These are phyloP conservation scores for Apantesis nais DNA, from an alignment of 2,888 invertebrate genomes.

Conservation along the genomic window DNA sequence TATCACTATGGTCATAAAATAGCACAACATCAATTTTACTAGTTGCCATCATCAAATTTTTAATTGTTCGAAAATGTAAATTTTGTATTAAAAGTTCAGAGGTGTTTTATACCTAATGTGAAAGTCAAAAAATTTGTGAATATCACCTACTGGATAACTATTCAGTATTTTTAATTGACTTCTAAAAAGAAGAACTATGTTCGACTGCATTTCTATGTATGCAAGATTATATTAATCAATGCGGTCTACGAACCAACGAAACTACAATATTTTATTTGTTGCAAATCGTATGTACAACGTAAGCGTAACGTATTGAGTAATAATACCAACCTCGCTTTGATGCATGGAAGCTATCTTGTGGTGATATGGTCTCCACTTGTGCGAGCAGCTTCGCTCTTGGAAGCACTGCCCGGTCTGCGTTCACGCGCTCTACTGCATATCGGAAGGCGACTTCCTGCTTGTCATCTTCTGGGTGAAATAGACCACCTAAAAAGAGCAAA, in stretches of 20 bases:
- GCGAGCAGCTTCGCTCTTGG: conserved; percentile 94
- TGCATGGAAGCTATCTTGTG: conserved; percentile 97
- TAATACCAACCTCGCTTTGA: conserved; percentile 93
- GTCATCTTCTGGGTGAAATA: conserved; percentile 95
- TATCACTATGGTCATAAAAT: too few relatives aligned
- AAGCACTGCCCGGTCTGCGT: conserved; percentile 92
- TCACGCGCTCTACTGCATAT: conserved; percentile 96
- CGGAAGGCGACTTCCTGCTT: conserved; percentile 96
- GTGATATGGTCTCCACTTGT: conserved; percentile 95
- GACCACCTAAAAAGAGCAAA: conserved; percentile 87
- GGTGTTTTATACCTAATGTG: neutral
- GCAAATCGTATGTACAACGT: too few relatives aligned
- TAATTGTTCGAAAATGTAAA: neutral
- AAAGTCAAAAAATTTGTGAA: neutral
- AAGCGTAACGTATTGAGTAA: too few relatives aligned
- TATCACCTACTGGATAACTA: neutral
- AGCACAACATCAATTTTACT: too few relatives aligned
- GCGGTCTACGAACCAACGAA: neutral
- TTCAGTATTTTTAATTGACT: neutral
- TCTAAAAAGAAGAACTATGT: neutral
- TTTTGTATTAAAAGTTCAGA: too few relatives aligned
- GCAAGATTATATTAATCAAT: neutral
- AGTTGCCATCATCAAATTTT: too few relatives aligned
- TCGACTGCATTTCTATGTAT: too few relatives aligned
- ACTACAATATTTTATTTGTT: neutral